A percentile compares a stretch with the other conserved stretches of the same genome.
Conservation (phyloP, 2,888 invertebrate species). For the Ptychoptera contaminata region DNA sequence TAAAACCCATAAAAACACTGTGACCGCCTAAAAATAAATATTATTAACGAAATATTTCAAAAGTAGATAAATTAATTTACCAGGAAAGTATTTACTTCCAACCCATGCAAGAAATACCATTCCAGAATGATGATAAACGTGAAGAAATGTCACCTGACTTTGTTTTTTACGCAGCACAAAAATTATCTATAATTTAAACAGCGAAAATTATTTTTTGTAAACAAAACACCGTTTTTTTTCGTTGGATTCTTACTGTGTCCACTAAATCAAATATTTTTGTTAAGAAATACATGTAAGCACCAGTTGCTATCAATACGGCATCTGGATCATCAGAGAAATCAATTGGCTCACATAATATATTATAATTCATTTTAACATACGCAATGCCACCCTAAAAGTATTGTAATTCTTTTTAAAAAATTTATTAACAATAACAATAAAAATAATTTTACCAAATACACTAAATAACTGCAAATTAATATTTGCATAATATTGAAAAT, state of each 20-base stretch:
- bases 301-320: slow-evolving; percentile 30
- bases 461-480: slow-evolving; percentile 35
- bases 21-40: slow-evolving; percentile 49
- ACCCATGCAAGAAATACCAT: slow-evolving; percentile 57
- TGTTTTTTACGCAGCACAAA: slow-evolving; percentile 69
- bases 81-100: slow-evolving; percentile 37
- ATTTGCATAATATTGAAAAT: slow-evolving; percentile 55
- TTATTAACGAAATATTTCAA: neutral
- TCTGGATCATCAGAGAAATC: slow-evolving; percentile 18
- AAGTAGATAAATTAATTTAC: slow-evolving; percentile 23
- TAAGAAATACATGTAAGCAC: slow-evolving; percentile 47
- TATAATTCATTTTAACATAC: slow-evolving; percentile 14
- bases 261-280: slow-evolving; percentile 52
- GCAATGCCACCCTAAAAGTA: slow-evolving; percentile 7
- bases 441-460: slow-evolving; percentile 33
- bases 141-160: slow-evolving; percentile 68
- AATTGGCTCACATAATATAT: slow-evolving; percentile 20
- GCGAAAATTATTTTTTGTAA: neutral
- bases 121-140: slow-evolving; percentile 72
- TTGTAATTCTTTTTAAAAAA: neutral
- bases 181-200: slow-evolving; percentile 37
- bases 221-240: neutral
- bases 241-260: slow-evolving; percentile 41
- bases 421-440: neutral
- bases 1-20: slow-evolving; percentile 47